phyloP scores from a whole-genome alignment of 2,888 invertebrate species.

The Trissoscelio sp. region DNA sequence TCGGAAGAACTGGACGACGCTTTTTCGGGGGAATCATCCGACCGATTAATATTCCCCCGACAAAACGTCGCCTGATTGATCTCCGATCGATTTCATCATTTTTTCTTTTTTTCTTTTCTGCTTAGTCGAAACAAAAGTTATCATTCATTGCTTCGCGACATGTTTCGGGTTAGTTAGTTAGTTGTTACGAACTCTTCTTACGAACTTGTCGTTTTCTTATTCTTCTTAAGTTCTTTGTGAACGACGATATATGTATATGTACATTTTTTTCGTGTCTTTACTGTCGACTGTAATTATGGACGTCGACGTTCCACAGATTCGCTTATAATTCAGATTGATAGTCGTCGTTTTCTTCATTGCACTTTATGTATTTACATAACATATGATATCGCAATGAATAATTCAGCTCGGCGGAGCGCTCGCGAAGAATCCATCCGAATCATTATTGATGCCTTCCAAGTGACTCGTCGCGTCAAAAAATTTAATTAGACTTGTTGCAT shows the following conservation, averaged over 20 bases:
- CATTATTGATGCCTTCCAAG: constrained; percentile 54
- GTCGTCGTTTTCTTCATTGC: constrained; percentile 65
- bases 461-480: constrained; percentile 53
- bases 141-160: constrained; percentile 1
- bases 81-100: neutral
- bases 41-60: constrained; percentile 39
- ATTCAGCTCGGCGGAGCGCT: constrained; percentile 53
- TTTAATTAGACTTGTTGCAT: constrained; percentile 61
- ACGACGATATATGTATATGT: constrained; percentile 4
- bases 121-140: constrained; percentile 4
- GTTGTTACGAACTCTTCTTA: constrained; percentile 4
- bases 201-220: neutral
- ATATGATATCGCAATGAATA: constrained; percentile 67
- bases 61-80: constrained; percentile 17
- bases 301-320: constrained; percentile 58
- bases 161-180: constrained; percentile 30
- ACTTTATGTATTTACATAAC: constrained; percentile 65
- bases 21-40: constrained; percentile 17
- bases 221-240: constrained; percentile 2
- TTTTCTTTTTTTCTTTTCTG: neutral
- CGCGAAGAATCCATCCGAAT: constrained; percentile 50
- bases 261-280: constrained; percentile 43
- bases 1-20: constrained; percentile 46
- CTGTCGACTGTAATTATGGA: constrained; percentile 52
- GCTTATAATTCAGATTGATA: constrained; percentile 66